A percentile compares a stretch with the other conserved stretches of the same genome.
phyloP scores from a whole-genome alignment of 2,797 vertebrate species.

The Arnoldichthys spilopterus region DNA sequence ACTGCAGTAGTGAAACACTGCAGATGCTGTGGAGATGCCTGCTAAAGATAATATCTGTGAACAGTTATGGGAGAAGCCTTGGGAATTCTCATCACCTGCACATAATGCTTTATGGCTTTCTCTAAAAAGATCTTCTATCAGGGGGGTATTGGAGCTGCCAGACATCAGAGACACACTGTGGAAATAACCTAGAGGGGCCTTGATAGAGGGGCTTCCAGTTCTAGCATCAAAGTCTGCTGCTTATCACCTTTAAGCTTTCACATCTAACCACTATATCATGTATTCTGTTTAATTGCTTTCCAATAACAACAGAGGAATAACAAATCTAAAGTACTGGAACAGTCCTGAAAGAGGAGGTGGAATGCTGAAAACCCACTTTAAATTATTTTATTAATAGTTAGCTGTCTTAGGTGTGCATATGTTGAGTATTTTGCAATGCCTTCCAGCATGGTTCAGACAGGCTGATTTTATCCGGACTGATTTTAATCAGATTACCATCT shows the following conservation, averaged over 20 bases:
- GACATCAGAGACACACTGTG: slow-evolving; percentile 57
- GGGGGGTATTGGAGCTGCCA: slow-evolving; percentile 49
- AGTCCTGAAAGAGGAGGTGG: background rate
- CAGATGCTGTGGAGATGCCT: slow-evolving; percentile 47
- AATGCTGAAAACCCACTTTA: background rate
- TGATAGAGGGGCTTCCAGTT: slow-evolving; percentile 39
- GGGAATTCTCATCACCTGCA: slow-evolving; percentile 64
- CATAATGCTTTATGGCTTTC: slow-evolving; percentile 65
- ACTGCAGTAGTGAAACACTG: slow-evolving; percentile 51
- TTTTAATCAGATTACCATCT: no score
- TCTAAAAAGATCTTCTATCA: slow-evolving; percentile 55
- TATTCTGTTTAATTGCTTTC: slow-evolving; percentile 33
- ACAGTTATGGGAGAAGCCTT: slow-evolving; percentile 46
- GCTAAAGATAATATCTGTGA: slow-evolving; percentile 55
- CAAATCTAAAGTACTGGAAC: background rate
- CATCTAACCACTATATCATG: slow-evolving; percentile 42
- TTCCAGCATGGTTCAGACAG: no score
- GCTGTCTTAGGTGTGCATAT: no score
- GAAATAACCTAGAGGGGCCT: slow-evolving; percentile 47
- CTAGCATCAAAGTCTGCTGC: slow-evolving; percentile 44
- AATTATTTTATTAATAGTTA: no score
- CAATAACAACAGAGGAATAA: slow-evolving; percentile 27
- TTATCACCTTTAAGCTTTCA: slow-evolving; percentile 49
- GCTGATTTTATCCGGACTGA: no score
- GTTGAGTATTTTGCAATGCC: no score